A percentile compares a stretch with the other conserved stretches of the same genome.
phyloP scores from a whole-genome alignment of 2,113 vertebrate genomes.

The Scopus umbretta region DNA sequence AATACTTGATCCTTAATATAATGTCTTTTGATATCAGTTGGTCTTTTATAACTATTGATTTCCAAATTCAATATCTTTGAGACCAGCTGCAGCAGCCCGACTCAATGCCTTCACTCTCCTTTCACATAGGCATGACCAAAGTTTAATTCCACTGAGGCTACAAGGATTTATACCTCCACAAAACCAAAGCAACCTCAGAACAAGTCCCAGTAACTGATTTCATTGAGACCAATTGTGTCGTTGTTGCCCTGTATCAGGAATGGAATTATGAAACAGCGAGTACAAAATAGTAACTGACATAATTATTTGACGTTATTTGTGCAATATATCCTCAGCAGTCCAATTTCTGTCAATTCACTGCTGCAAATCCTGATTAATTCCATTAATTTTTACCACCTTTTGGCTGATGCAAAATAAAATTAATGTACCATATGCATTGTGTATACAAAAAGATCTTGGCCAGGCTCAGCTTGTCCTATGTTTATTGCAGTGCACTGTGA shows the following conservation, averaged over 20 bases:
- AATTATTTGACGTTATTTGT: background rate
- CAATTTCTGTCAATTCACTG: background rate
- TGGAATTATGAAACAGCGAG: rapidly evolving
- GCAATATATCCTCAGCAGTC: background rate
- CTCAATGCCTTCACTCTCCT: background rate
- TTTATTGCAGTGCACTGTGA: conserved; percentile 89
- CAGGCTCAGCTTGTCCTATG: conserved; percentile 32
- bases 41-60: background rate
- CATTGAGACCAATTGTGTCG: background rate
- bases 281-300: background rate
- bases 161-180: background rate
- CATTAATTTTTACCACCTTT: background rate
- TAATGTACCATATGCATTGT: background rate
- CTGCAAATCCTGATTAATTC: background rate
- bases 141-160: background rate
- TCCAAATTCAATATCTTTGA: background rate
- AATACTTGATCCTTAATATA: background rate
- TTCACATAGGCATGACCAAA: background rate
- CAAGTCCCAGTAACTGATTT: background rate
- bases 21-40: background rate
- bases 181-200: background rate
- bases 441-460: background rate
- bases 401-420: background rate
- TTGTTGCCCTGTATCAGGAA: background rate
- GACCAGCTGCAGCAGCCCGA: background rate